phyloP scores from a whole-genome alignment of 1,140 invertebrate species.

The Coelopa frigida region DNA sequence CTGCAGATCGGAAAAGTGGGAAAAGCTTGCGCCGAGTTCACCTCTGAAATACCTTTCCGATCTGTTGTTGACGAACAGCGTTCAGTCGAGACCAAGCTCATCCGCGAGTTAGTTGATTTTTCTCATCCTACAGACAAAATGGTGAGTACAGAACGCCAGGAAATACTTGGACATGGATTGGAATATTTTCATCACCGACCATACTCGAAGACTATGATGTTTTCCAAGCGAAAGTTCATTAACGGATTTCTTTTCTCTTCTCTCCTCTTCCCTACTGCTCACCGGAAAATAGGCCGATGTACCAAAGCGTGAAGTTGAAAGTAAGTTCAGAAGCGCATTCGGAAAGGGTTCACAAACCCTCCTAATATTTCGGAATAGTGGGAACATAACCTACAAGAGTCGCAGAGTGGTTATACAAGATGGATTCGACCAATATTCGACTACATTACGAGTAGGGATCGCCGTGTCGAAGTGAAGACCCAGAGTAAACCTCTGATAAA shows the following conservation, averaged over 20 bases:
- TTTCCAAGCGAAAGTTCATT: constrained; percentile 1
- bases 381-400: constrained; percentile 28
- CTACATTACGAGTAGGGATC: neutral
- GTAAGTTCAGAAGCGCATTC: constrained; percentile 31
- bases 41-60: constrained; percentile 44
- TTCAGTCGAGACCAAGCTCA: constrained; percentile 46
- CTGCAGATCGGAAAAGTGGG: neutral
- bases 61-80: constrained; percentile 38
- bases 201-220: too few species aligned
- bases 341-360: too few species aligned
- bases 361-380: neutral
- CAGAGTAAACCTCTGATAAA: constrained; percentile 2
- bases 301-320: constrained; percentile 45
- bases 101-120: constrained; percentile 44
- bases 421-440: neutral
- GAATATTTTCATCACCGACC: too few species aligned
- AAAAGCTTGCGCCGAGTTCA: constrained; percentile 22
- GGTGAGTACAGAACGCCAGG: constrained; percentile 36
- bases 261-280: constrained; percentile 9
- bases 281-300: constrained; percentile 36
- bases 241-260: constrained; percentile 8
- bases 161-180: too few species aligned
- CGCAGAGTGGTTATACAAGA: constrained; percentile 8
- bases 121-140: constrained; percentile 44
- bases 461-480: neutral